Evolutionary conservation across 2,888 invertebrate genomes (phyloP).

Genomic region (Lymantria dispar): DNA sequence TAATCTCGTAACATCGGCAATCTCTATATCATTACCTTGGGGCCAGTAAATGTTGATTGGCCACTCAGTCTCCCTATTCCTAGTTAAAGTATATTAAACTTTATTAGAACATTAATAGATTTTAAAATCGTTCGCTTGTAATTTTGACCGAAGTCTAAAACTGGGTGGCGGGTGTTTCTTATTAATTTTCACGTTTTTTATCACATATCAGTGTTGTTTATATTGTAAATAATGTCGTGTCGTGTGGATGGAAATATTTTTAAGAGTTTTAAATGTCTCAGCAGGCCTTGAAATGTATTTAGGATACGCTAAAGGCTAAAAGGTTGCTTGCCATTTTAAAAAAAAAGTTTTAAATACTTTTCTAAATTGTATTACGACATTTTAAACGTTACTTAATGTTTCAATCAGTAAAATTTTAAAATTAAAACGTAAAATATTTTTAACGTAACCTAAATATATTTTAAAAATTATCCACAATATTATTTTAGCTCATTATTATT

Average conservation of each 20-base stretch:
- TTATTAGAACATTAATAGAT: conserved; percentile 21
- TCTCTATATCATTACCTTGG: conserved; percentile 60
- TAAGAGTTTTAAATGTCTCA: conserved; percentile 24
- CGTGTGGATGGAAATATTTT: conserved; percentile 64
- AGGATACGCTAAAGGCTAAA: conserved; percentile 11
- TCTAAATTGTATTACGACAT: neutral
- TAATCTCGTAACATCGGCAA: conserved; percentile 40
- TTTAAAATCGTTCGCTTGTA: conserved; percentile 26
- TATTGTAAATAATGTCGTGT: conserved; percentile 69
- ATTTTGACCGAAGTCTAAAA: conserved; percentile 29
- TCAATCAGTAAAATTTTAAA: neutral
- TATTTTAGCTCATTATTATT: conserved; percentile 29
- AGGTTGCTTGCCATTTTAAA: neutral
- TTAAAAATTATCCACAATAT: conserved; percentile 17
- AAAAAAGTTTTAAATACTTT: neutral
- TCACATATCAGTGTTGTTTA: conserved; percentile 74
- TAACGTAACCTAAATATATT: conserved; percentile 32
- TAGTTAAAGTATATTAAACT: conserved; percentile 26
- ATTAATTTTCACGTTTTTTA: conserved; percentile 47
- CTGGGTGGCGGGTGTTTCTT: conserved; percentile 35
- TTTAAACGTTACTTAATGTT: neutral
- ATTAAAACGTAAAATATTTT: neutral
- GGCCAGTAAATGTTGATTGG: conserved; percentile 52
- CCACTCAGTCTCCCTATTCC: conserved; percentile 37
- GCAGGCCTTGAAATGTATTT: conserved; percentile 21